Evolutionary conservation across 2,888 invertebrate genomes (phyloP).

Genomic region (Abscondita cerata): DNA sequence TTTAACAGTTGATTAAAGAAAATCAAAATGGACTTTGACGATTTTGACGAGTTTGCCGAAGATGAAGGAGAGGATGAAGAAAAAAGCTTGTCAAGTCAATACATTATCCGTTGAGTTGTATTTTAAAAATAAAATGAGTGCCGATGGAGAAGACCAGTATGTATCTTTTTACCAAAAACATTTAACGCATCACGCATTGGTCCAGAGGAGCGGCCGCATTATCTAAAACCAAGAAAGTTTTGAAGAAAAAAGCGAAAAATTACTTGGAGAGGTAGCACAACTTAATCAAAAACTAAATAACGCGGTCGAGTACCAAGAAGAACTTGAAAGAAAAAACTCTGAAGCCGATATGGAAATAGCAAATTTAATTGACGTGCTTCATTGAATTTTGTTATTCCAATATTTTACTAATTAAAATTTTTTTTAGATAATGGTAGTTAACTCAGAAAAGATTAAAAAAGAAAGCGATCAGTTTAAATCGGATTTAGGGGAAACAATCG

Average conservation of each 20-base stretch:
- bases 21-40: constrained; percentile 52
- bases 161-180: constrained; percentile 41
- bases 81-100: constrained; percentile 62
- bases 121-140: constrained; percentile 69
- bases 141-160: constrained; percentile 67
- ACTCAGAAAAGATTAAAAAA: constrained; percentile 60
- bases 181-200: background rate
- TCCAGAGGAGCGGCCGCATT: constrained; percentile 44
- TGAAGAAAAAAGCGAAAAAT: constrained; percentile 71
- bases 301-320: constrained; percentile 64
- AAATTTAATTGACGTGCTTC: constrained; percentile 62
- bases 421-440: constrained; percentile 57
- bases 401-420: no score
- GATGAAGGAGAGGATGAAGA: constrained; percentile 48
- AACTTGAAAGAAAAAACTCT: constrained; percentile 66
- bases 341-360: constrained; percentile 64
- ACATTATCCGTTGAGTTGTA: constrained; percentile 75
- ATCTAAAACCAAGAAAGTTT: constrained; percentile 66
- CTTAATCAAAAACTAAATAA: constrained; percentile 64
- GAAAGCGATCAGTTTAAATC: constrained; percentile 68
- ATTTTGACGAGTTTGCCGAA: constrained; percentile 48
- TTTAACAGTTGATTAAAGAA: background rate
- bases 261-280: constrained; percentile 66
- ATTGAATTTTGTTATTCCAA: background rate
- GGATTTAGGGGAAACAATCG: constrained; percentile 63